Percentiles rank a stretch among this genome's conserved stretches.
These are phyloP conservation scores for Phthorimaea operculella DNA, from an alignment of 1,140 invertebrate species.

Conservation along the genomic window DNA sequence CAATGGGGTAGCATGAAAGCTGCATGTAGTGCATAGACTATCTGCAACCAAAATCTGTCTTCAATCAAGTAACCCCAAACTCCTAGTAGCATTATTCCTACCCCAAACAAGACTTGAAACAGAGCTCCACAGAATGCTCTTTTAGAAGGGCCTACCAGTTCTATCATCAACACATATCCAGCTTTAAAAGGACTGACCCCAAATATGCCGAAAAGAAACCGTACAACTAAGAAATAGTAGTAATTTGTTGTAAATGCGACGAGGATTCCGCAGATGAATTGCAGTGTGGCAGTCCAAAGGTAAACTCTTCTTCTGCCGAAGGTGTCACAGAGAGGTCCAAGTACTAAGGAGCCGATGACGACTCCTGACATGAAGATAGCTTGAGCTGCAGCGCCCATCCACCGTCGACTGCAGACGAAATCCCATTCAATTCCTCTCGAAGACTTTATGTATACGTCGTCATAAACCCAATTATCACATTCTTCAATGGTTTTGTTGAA, in stretches of 20 bases:
- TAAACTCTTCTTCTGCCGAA: not conserved
- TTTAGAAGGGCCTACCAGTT: not conserved
- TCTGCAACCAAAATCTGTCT: not conserved
- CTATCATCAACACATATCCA: not conserved
- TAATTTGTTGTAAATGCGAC: not conserved
- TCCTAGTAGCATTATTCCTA: not conserved
- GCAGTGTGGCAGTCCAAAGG: not conserved
- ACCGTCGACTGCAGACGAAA: constrained; percentile 1
- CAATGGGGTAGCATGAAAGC: not conserved
- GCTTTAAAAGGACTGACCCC: constrained; percentile 1
- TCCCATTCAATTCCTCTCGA: not conserved
- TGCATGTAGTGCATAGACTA: not conserved
- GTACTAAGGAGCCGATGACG: not conserved
- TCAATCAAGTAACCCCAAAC: not conserved
- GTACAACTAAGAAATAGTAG: not conserved
- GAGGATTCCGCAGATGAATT: not conserved
- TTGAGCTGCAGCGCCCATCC: not conserved
- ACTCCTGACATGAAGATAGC: not conserved
- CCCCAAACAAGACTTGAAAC: not conserved
- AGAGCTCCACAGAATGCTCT: not conserved
- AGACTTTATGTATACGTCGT: not conserved
- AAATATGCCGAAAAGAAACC: not conserved
- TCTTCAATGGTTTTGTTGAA: not conserved
- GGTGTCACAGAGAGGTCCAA: not conserved
- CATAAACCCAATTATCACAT: not conserved